phyloP scores from a whole-genome alignment of 2,888 invertebrate genomes.

The Torymus texanus region DNA sequence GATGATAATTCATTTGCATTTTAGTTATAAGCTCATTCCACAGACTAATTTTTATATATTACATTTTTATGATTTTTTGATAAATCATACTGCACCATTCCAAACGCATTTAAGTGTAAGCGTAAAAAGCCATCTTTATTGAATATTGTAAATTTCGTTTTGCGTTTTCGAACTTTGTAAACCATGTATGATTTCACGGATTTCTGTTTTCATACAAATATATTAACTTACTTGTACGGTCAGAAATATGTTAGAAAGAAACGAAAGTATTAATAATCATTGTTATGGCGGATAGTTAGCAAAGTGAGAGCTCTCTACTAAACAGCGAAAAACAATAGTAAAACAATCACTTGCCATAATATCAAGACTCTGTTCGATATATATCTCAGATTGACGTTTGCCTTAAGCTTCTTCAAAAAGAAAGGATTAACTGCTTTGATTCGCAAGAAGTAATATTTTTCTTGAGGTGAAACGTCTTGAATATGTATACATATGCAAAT shows the following conservation, averaged over 20 bases:
- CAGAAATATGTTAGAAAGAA: conserved; percentile 46
- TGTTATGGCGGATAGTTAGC: conserved; percentile 48
- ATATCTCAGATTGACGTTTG: conserved; percentile 51
- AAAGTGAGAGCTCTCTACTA: conserved; percentile 59
- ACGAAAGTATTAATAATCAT: conserved; percentile 60
- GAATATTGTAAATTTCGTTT: conserved; percentile 45
- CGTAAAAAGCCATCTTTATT: conserved; percentile 52
- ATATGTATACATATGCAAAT: conserved; percentile 30
- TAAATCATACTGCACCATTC: conserved; percentile 60
- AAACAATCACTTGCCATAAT: conserved; percentile 58
- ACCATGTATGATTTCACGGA: conserved; percentile 18
- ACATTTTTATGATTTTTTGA: conserved; percentile 53
- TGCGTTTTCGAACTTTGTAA: conserved; percentile 32
- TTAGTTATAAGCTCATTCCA: conserved; percentile 57
- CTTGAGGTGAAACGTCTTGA: conserved; percentile 20
- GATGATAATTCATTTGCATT: conserved; percentile 46
- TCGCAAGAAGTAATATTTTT: conserved; percentile 40
- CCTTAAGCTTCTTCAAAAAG: conserved; percentile 46
- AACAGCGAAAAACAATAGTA: conserved; percentile 52
- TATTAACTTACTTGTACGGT: conserved; percentile 16
- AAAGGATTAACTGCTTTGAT: conserved; percentile 35
- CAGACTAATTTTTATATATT: conserved; percentile 52
- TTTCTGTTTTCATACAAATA: conserved; percentile 25
- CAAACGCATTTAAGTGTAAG: conserved; percentile 60
- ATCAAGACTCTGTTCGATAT: conserved; percentile 60